Base-by-base conservation (phyloP, 2,797 vertebrate species). In the Astyanax mexicanus region DNA sequence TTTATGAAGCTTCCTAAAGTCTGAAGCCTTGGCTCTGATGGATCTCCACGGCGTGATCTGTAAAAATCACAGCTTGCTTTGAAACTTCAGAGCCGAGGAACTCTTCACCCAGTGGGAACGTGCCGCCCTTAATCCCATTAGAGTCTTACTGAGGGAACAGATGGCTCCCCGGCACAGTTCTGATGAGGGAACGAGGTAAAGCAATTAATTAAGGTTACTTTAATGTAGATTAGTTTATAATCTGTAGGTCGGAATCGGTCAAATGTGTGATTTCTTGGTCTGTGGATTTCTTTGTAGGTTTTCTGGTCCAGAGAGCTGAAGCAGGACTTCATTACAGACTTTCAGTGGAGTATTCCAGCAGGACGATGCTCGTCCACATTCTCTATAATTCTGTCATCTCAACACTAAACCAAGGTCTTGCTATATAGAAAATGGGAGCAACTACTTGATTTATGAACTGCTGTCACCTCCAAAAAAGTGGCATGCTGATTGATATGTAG, bases 81-180 rank as follows among this genome's bases (percentile, higher is more conserved):
- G 60, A 88, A 52, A n/a, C 81, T 85, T 93, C 93, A 91, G 90
- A 78, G 40, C 82, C 79, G 85, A 77, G 78, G 85, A 82, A 79
- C 80, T 88, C 79, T 68, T 78, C 80, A 78, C 82, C 80, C 80
- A 82, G 81, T 80, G 62, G 89, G 87, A 86, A 86, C 61, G 82
- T 73, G 62, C 68, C 75, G 71, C n/a, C 61, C 78, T 62, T 92
- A 93, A 94, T 92, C 91, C 90, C 79, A 72, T 80, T 79, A 55
- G 78, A 87, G 81, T 87, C 86, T 86, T 70, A 75, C 52, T 58
- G 78, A 75, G 69, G 84, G 86, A 90, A 73, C 77, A 85, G 83
- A 84, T 71, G 67, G 69, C 42, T 81, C 21, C 19, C 21, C 37
- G 15, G 60, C 15, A 17, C 25, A 37, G 29, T 0, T 21, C 65